Percentiles rank a stretch among this genome's conserved stretches.
These are phyloP conservation scores for Cyprinella venusta DNA, from an alignment of 2,797 vertebrate genomes.

Conservation along the genomic window DNA sequence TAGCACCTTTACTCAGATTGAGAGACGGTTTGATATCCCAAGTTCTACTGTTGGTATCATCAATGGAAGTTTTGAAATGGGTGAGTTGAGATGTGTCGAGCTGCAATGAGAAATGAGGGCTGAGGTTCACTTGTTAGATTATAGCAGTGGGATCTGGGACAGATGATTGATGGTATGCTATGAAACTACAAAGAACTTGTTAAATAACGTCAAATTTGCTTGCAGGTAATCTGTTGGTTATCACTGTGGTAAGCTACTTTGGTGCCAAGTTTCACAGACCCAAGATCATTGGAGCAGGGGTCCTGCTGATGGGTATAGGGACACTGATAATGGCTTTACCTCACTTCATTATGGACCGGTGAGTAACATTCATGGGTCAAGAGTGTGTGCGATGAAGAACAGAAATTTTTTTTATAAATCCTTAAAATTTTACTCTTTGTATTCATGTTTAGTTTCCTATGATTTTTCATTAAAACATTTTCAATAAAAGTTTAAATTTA, in stretches of 20 bases:
- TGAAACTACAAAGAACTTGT: background rate
- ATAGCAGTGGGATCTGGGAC: background rate
- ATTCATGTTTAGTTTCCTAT: background rate
- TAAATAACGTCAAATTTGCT: background rate
- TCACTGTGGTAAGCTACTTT: constrained; percentile 79
- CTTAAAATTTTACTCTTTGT: background rate
- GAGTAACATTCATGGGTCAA: constrained; percentile 49
- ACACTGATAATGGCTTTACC: constrained; percentile 79
- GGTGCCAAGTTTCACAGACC: constrained; percentile 79
- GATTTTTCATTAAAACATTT: background rate
- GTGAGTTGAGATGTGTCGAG: too few species aligned
- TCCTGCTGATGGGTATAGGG: constrained; percentile 76
- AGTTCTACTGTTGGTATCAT: too few species aligned
- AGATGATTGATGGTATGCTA: background rate
- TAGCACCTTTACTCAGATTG: too few species aligned
- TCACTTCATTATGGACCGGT: constrained; percentile 80
- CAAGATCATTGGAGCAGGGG: constrained; percentile 77
- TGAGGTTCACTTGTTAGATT: too few species aligned
- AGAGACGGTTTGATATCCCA: too few species aligned
- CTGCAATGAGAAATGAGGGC: too few species aligned
- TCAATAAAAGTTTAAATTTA: background rate
- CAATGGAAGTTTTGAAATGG: too few species aligned
- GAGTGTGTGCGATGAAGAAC: too few species aligned
- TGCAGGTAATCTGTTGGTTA: constrained; percentile 78
- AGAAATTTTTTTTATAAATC: background rate